phyloP scores from a whole-genome alignment of 2,113 vertebrate species.

The Callopanchax toddi region DNA sequence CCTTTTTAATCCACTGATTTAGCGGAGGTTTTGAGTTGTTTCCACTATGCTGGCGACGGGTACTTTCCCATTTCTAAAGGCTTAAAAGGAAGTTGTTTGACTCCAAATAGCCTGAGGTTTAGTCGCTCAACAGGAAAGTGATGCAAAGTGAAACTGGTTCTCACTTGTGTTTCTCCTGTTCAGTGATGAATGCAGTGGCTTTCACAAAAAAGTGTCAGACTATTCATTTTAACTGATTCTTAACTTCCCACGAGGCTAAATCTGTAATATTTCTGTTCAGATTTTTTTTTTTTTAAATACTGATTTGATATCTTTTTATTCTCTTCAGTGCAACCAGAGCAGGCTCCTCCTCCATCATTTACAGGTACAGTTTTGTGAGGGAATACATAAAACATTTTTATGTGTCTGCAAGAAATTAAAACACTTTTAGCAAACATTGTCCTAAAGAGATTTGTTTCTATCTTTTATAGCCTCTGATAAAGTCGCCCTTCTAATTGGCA shows the following conservation, averaged over 20 bases:
- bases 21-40: conserved; percentile 45
- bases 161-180: conserved; percentile 23
- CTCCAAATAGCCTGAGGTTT: conserved; percentile 41
- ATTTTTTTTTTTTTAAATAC: neutral
- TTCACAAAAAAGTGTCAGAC: neutral
- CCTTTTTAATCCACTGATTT: conserved; percentile 44
- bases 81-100: conserved; percentile 64
- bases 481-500: conserved; percentile 88
- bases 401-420: neutral
- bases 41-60: conserved; percentile 62
- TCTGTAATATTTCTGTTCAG: no score
- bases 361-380: conserved; percentile 71
- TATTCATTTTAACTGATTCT: neutral
- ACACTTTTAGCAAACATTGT: neutral
- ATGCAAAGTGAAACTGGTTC: conserved; percentile 71
- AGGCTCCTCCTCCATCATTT: conserved; percentile 25
- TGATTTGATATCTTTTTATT: conserved; percentile 10
- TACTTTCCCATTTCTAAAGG: conserved; percentile 76
- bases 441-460: conserved; percentile 13
- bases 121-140: conserved; percentile 61
- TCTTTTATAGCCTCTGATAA: conserved; percentile 84
- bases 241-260: no score
- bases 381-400: no score
- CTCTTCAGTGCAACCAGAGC: conserved; percentile 49
- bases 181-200: conserved; percentile 8